These are phyloP conservation scores for Chaetorhynchus papuensis DNA, from an alignment of 2,113 vertebrate genomes.

Conservation along the genomic window DNA sequence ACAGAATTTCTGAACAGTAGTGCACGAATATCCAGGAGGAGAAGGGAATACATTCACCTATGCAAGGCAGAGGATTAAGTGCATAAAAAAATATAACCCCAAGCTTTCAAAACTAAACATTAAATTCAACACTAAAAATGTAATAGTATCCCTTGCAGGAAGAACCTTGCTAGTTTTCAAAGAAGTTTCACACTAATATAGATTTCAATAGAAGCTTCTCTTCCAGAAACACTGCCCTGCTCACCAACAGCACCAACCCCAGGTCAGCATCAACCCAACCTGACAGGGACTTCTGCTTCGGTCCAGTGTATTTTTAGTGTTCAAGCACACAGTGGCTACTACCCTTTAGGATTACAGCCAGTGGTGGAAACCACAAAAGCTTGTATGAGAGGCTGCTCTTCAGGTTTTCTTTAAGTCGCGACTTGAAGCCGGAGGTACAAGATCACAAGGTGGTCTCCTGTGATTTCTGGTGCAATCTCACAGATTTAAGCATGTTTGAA, in stretches of 20 bases:
- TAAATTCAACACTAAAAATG: background rate
- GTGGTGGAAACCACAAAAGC: background rate
- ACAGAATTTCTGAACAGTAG: background rate
- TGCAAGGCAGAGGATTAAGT: background rate
- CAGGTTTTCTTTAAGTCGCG: background rate
- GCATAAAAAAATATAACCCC: background rate
- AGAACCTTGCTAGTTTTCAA: background rate
- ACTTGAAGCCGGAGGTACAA: background rate
- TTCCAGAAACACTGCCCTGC: background rate
- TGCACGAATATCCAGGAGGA: rapidly evolving
- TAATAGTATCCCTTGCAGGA: background rate
- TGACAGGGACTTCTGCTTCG: background rate
- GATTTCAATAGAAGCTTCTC: background rate
- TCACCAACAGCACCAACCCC: background rate
- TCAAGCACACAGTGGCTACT: background rate
- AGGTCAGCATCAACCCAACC: background rate
- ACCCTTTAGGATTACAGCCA: background rate
- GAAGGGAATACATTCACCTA: background rate
- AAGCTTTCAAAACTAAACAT: background rate
- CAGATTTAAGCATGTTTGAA: background rate
- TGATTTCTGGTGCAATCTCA: background rate
- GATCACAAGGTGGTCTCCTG: background rate
- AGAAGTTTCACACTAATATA: background rate
- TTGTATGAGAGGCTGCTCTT: background rate
- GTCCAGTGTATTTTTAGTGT: background rate